Base-by-base conservation (phyloP, 2,888 invertebrate species). In the Pyrochroa serraticornis region DNA sequence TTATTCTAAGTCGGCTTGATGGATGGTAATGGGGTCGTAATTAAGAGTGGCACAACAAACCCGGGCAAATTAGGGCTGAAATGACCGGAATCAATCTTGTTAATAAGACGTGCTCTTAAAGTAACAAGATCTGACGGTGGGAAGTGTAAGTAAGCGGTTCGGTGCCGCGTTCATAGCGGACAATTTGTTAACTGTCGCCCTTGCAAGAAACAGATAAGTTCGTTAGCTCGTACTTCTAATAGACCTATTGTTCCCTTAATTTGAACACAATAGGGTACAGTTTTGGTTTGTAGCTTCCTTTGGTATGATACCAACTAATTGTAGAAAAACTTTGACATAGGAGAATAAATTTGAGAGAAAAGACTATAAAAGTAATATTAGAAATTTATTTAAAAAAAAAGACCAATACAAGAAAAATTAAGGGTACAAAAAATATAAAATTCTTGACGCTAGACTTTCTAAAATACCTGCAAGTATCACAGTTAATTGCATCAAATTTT, bases 111-210 rank as follows among this genome's bases (percentile, higher is more conserved):
- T 67, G 69, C 68, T 66, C 67, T 67, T 64, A 67, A 62, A 68
- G 70, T 75, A 75, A 75, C 71, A 64, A 65, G 71, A 68, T 69
- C 68, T 69, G 74, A 72, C 75, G 67, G 65, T 66, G 68, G 73
- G 68, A 75, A 75, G 72, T 74, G 74, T 76, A 75, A 76, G 75
- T 74, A 74, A 74, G 74, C 74, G 72, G 68, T 73, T 73, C 66
- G 62, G 70, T 68, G 70, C 69, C 68, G 67, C 70, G 70, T 71
- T 73, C 72, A 71, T 72, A 70, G 71, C 70, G 71, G 68, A 69
- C 72, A 75, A 77, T 77, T 77, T 77, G 76, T 77, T 75, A 75
- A 72, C 74, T 75, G 76, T 76, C 75, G 63, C 63, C 57, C 64
- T 72, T 72, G 71, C 71, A n/a, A 50, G 70, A 74, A 74, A 76